A percentile compares a stretch with the other conserved stretches of the same genome.
Evolutionary conservation across 2,797 vertebrate species (phyloP).

Genomic region (Malurus splendens): DNA sequence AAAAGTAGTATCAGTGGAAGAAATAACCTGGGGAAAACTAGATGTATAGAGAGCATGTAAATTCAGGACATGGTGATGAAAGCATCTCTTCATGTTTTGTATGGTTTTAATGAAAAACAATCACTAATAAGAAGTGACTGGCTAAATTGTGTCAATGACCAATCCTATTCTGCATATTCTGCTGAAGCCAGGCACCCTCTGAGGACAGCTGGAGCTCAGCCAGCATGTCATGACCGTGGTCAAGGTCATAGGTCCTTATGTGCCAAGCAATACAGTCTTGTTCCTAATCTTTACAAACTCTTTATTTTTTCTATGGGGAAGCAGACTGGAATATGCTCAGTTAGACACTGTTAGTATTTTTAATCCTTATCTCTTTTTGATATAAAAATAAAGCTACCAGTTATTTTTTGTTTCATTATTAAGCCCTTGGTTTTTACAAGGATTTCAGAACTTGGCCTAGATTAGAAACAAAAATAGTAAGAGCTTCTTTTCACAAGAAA

Average conservation of each 20-base stretch:
- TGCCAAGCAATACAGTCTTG: not conserved
- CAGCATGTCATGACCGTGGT: not conserved
- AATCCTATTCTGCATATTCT: slow-evolving; percentile 1
- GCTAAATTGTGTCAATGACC: slow-evolving; percentile 46
- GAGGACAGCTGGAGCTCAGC: slow-evolving; percentile 38
- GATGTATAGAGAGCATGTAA: not conserved
- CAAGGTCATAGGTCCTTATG: slow-evolving; percentile 18
- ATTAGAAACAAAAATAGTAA: slow-evolving; percentile 55
- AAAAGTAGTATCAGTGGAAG: not conserved
- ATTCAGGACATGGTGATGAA: not conserved
- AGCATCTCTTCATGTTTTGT: not conserved
- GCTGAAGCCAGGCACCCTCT: slow-evolving; percentile 26
- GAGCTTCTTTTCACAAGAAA: slow-evolving; percentile 35
- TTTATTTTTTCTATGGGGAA: not conserved
- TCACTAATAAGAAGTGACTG: slow-evolving; percentile 36
- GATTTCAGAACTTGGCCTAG: slow-evolving; percentile 58
- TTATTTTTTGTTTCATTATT: slow-evolving; percentile 55
- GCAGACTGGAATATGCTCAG: not conserved
- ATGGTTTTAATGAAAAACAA: not conserved
- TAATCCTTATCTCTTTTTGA: slow-evolving; percentile 46
- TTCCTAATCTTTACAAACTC: slow-evolving; percentile 6
- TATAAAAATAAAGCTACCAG: slow-evolving; percentile 46
- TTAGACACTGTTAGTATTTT: not conserved
- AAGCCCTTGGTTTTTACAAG: slow-evolving; percentile 43
- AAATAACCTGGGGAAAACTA: not conserved